Evolutionary conservation across 2,888 invertebrate genomes (phyloP), one percentile per base, ranked within the genome.

Genomic region (Nudaria mundana): DNA sequence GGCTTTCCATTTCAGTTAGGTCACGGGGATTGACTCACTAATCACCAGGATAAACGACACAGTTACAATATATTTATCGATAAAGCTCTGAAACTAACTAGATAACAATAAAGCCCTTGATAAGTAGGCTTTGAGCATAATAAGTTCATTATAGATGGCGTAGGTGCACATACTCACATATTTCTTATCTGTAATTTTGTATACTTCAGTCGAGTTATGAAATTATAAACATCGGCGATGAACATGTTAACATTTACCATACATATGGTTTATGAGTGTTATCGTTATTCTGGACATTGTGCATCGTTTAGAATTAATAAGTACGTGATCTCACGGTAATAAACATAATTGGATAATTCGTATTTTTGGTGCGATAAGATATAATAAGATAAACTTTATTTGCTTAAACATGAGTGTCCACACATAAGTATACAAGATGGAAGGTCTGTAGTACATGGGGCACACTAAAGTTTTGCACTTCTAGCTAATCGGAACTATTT

Each of bases 191-290:
- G 56, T 53, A 61, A 57, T 59, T 56, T 40, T 48, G 53, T 54
- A 54, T 47, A 56, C 60, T 61, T 56, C 44, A 61, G 40, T 56
- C 47, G 40, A 59, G 59, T 52, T 53, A 55, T 44, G 56, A 62
- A 63, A 57, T 53, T 56, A 56, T 71, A 69, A 68, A 73, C 67
- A 73, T 35, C 18, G 46, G 31, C 44, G 49, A 43, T 30, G 30
- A 39, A 36, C 48, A 46, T 56, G 60, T 63, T 65, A 63, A 71
- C 66, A 66, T 65, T 66, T 63, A 60, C 69, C 63, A 67, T 53
- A 61, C 57, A 56, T 55, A 56, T 56, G 60, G 48, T 59, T 59
- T 63, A 58, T 63, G 52, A 59, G 49, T 59, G 53, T 48, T 59
- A 54, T 49, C 47, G 54, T 56, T 38, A 48, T 40, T 48, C 39